Conservation (phyloP, 2,888 invertebrate genomes). For the Orgyia antiqua region DNA sequence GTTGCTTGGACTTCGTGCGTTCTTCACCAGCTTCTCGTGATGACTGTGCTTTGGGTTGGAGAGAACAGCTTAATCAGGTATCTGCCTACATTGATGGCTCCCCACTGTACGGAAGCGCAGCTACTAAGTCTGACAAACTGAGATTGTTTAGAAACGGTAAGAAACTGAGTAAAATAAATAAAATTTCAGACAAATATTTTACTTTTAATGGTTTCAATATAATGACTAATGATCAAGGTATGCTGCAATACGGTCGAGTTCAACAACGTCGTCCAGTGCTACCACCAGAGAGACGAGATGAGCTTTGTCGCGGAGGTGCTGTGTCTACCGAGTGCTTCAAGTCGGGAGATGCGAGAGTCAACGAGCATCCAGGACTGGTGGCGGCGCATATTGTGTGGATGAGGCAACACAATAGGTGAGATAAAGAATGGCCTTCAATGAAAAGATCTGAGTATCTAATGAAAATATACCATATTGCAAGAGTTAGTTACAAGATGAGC, state of each 20-base stretch:
- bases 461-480: too few species aligned
- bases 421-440: too few species aligned
- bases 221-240: too few species aligned
- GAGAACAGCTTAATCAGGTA: constrained; percentile 91
- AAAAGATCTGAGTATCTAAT: too few species aligned
- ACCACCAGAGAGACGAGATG: constrained; percentile 79
- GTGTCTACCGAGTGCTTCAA: constrained; percentile 86
- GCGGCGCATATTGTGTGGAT: constrained; percentile 87
- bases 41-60: constrained; percentile 88
- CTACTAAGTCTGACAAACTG: constrained; percentile 84
- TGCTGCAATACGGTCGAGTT: constrained; percentile 82
- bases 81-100: constrained; percentile 91
- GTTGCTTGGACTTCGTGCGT: constrained; percentile 89
- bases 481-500: too few species aligned
- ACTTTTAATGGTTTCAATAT: too few species aligned
- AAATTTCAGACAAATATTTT: background rate
- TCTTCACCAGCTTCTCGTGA: constrained; percentile 89
- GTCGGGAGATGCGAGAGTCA: constrained; percentile 87
- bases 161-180: too few species aligned
- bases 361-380: constrained; percentile 88
- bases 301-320: constrained; percentile 84
- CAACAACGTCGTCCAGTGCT: constrained; percentile 78
- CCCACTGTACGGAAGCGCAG: constrained; percentile 88
- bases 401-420: constrained; percentile 82
- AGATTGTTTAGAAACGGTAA: constrained; percentile 86